Evolutionary conservation across 2,888 invertebrate genomes (phyloP).

Genomic region (Teleogryllus oceanicus): DNA sequence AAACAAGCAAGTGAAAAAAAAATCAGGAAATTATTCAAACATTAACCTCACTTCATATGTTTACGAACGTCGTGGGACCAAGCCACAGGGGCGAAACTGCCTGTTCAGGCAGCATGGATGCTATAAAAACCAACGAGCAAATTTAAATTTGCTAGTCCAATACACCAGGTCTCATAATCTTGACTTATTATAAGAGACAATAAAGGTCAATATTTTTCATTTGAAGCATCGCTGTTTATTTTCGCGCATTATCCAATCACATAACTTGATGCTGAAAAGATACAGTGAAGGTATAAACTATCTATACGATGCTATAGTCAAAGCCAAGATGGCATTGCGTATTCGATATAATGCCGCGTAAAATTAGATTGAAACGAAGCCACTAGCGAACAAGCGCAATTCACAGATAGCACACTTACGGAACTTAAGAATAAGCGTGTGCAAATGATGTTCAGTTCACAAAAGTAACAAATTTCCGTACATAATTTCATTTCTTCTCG

Average conservation of each 20-base stretch:
- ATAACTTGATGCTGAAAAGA: neutral
- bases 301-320: constrained; percentile 2
- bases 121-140: constrained; percentile 5
- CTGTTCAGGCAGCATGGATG: constrained; percentile 18
- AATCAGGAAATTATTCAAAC: neutral
- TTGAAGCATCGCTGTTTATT: neutral
- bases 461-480: neutral
- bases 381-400: neutral
- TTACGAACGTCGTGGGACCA: neutral
- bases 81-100: neutral
- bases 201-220: neutral
- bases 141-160: neutral
- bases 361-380: neutral
- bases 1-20: no score
- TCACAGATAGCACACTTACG: neutral
- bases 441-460: neutral
- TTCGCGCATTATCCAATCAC: neutral
- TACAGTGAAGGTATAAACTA: constrained; percentile 9
- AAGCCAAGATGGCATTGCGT: constrained; percentile 25
- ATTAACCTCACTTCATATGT: constrained; percentile 18
- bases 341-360: constrained; percentile 12
- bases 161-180: neutral
- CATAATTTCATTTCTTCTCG: neutral
- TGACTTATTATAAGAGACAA: neutral
- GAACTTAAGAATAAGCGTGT: neutral